phyloP scores from a whole-genome alignment of 2,113 vertebrate species.

The Brienomyrus brachyistius region DNA sequence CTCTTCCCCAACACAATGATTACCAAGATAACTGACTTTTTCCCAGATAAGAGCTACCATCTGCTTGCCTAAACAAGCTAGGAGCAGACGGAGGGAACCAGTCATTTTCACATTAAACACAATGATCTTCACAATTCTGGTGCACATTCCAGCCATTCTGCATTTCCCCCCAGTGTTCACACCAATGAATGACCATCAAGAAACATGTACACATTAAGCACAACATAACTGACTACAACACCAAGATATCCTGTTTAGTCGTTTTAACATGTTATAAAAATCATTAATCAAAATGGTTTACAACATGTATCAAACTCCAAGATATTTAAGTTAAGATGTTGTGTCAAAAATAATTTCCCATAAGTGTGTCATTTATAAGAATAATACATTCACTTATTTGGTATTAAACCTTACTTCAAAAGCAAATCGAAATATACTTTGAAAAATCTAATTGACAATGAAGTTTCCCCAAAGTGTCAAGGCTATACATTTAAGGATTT shows the following conservation, averaged over 20 bases:
- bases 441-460: neutral
- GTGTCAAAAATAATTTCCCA: neutral
- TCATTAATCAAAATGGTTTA: neutral
- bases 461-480: neutral
- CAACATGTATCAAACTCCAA: neutral
- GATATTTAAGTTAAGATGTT: neutral
- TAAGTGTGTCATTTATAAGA: neutral
- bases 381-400: neutral
- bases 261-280: neutral
- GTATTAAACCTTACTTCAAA: neutral
- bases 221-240: neutral
- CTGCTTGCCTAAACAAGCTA: neutral
- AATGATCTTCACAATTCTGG: neutral
- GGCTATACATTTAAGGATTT: neutral
- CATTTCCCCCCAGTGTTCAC: neutral
- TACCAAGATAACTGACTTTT: neutral
- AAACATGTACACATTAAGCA: neutral
- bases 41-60: neutral
- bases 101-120: neutral
- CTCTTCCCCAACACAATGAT: neutral
- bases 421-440: neutral
- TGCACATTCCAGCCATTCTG: neutral
- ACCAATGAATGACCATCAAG: neutral
- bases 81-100: neutral
- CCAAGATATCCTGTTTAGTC: neutral